A percentile compares a stretch with the other conserved stretches of the same genome.
Conservation (phyloP, 1,140 invertebrate species). For the Metopolophium dirhodum region DNA sequence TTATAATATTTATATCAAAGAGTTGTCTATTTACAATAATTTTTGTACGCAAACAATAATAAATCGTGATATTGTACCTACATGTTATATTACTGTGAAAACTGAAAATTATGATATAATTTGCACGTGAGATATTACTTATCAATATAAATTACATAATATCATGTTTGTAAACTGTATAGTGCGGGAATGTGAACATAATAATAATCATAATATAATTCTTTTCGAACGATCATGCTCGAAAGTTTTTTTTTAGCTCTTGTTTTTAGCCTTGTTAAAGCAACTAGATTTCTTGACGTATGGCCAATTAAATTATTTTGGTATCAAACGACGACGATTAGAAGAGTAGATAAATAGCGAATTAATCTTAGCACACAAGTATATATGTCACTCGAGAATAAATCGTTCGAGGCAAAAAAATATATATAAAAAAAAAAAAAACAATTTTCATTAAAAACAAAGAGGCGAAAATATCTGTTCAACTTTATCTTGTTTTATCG, state of each 20-base stretch:
- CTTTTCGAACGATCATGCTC: not conserved
- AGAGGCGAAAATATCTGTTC: not conserved
- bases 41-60: not conserved
- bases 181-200: not conserved
- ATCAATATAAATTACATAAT: not conserved
- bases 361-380: not conserved
- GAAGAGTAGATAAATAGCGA: conserved; percentile 16
- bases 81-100: not conserved
- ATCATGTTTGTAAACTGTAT: not conserved
- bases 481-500: not conserved
- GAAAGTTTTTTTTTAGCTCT: conserved; percentile 18
- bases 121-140: not conserved
- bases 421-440: no score
- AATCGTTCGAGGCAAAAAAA: not conserved
- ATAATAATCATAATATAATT: not conserved
- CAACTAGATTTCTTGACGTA: not conserved
- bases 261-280: not conserved
- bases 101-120: not conserved
- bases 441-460: not conserved
- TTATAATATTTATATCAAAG: no score
- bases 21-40: not conserved
- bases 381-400: not conserved
- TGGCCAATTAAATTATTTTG: conserved; percentile 34
- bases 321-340: conserved; percentile 10
- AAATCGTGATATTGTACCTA: not conserved